A percentile compares a stretch with the other conserved stretches of the same genome.
These are phyloP conservation scores for Cardiocondyla obscurior DNA, from an alignment of 1,140 invertebrate genomes.

Conservation along the genomic window DNA sequence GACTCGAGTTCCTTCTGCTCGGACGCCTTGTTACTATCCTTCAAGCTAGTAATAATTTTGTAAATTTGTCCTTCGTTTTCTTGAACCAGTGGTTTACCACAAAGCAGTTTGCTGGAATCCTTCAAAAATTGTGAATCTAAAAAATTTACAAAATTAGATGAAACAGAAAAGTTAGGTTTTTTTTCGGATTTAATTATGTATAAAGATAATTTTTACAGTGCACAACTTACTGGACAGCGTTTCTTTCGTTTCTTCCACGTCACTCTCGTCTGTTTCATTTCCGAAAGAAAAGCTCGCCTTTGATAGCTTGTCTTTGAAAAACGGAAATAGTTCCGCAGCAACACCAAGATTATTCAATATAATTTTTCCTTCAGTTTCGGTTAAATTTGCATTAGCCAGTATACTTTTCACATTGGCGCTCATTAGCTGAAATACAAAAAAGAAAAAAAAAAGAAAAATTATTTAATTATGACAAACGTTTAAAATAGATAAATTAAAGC, in stretches of 20 bases:
- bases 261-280: background rate
- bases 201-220: background rate
- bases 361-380: slow-evolving; percentile 80
- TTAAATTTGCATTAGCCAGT: slow-evolving; percentile 83
- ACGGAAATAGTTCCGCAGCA: slow-evolving; percentile 81
- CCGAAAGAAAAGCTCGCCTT: slow-evolving; percentile 51
- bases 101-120: slow-evolving; percentile 85
- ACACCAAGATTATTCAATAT: slow-evolving; percentile 81
- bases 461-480: too few relatives aligned
- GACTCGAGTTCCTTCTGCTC: slow-evolving; percentile 84
- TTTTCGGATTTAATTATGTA: background rate
- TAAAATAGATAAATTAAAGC: background rate
- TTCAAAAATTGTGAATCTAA: slow-evolving; percentile 80
- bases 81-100: slow-evolving; percentile 85
- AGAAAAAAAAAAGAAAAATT: too few relatives aligned
- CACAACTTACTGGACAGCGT: slow-evolving; percentile 66
- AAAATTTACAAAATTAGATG: slow-evolving; percentile 3
- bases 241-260: slow-evolving; percentile 7
- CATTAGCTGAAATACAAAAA: slow-evolving; percentile 79
- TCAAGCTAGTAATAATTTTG: slow-evolving; percentile 83
- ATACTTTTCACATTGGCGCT: slow-evolving; percentile 82
- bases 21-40: slow-evolving; percentile 84
- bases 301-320: slow-evolving; percentile 79
- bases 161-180: background rate
- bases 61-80: slow-evolving; percentile 82